phyloP scores from a whole-genome alignment of 2,797 vertebrate genomes.

The Phoeniculus purpureus region DNA sequence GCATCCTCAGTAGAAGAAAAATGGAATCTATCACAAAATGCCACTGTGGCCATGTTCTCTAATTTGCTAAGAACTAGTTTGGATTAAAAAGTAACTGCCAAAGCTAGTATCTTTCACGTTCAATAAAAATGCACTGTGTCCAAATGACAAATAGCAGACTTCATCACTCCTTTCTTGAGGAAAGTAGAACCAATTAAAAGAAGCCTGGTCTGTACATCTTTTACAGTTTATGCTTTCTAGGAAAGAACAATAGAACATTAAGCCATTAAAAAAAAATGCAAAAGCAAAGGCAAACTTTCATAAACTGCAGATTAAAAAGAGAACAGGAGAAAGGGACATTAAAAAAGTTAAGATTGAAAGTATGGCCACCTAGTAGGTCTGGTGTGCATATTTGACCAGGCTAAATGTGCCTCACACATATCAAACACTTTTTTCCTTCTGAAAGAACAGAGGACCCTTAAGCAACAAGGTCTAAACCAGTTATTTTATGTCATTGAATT shows the following conservation, averaged over 20 bases:
- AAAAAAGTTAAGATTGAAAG: conserved; percentile 12
- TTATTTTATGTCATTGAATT: background rate
- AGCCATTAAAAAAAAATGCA: conserved; percentile 15
- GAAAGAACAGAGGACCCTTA: background rate
- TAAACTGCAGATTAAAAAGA: background rate
- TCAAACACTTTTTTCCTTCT: background rate
- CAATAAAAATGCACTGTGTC: conserved; percentile 54
- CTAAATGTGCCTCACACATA: background rate
- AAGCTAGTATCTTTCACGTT: conserved; percentile 67
- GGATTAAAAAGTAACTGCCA: conserved; percentile 66
- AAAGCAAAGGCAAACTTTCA: background rate
- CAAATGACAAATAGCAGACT: conserved; percentile 46
- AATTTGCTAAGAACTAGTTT: conserved; percentile 52
- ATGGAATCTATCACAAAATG: conserved; percentile 55
- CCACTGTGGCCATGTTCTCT: conserved; percentile 57
- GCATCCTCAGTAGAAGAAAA: conserved; percentile 58
- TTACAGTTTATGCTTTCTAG: conserved; percentile 28
- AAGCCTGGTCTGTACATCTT: conserved; percentile 30
- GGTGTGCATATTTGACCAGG: background rate
- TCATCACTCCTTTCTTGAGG: conserved; percentile 19
- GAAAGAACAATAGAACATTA: conserved; percentile 5
- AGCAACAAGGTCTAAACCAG: background rate
- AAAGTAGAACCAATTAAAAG: conserved; percentile 66
- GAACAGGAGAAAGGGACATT: background rate
- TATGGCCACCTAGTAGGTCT: background rate